Evolutionary conservation across 2,797 vertebrate species (phyloP).

Genomic region (Sebastiscus tertius): DNA sequence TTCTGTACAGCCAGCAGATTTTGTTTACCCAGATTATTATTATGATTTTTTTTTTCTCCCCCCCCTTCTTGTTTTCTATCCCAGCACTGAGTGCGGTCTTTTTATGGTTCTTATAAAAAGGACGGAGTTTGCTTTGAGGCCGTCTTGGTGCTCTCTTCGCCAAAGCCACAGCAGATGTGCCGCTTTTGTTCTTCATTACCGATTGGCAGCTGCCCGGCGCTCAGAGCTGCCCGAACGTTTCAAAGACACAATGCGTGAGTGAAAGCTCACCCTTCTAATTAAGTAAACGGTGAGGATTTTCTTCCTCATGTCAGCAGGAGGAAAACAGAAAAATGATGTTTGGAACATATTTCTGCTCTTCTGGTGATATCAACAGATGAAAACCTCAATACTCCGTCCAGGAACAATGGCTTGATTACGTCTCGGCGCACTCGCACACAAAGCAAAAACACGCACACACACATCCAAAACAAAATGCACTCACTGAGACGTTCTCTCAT

Average conservation of each 20-base stretch:
- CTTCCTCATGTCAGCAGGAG: constrained; percentile 53
- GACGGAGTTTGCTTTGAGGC: constrained; percentile 91
- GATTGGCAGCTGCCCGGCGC: constrained; percentile 80
- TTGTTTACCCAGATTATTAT: constrained; percentile 90
- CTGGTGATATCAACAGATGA: constrained; percentile 25
- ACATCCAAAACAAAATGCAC: constrained; percentile 28
- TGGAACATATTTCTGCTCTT: constrained; percentile 47
- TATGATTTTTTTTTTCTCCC: constrained; percentile 44
- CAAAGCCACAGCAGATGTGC: constrained; percentile 92
- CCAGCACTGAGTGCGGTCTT: constrained; percentile 84
- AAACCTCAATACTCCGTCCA: constrained; percentile 20
- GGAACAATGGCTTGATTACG: constrained; percentile 27
- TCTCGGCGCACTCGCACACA: neutral
- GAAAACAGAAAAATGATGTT: constrained; percentile 34
- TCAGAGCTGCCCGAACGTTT: constrained; percentile 81
- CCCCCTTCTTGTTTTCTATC: constrained; percentile 49
- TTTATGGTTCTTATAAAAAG: constrained; percentile 94
- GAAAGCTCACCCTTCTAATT: constrained; percentile 78
- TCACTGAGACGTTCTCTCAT: constrained; percentile 9
- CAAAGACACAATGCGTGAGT: constrained; percentile 80
- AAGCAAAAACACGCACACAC: neutral
- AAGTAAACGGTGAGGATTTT: constrained; percentile 67
- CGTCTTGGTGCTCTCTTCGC: constrained; percentile 73
- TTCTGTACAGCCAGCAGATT: constrained; percentile 91
- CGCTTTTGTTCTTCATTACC: constrained; percentile 93